Conservation (phyloP, 2,888 invertebrate species). For the Cryptocephalus moraei region DNA sequence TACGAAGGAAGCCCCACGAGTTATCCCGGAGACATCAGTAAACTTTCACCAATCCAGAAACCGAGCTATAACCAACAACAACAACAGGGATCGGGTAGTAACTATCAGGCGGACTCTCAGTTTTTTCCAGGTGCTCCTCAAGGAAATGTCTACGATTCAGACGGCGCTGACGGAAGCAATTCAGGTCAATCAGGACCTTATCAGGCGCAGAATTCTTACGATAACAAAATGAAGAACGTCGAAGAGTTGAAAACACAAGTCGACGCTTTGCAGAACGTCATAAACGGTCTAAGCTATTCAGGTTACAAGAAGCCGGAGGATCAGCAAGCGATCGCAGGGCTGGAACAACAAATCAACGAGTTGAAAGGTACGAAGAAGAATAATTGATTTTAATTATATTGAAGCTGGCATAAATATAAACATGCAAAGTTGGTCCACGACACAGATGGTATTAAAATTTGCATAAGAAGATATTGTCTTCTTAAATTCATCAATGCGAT, state of each 20-base stretch:
- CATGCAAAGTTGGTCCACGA: no score
- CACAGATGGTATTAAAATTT: no score
- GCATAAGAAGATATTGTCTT: no score
- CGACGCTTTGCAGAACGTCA: constrained; percentile 25
- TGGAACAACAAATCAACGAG: constrained; percentile 28
- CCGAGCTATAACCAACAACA: background rate
- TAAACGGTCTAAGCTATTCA: constrained; percentile 25
- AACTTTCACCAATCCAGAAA: background rate
- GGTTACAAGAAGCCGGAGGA: constrained; percentile 25
- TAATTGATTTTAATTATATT: no score
- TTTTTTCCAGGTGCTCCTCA: background rate
- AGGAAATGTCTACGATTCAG: background rate
- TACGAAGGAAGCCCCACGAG: background rate
- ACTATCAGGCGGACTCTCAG: background rate
- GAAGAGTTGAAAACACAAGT: constrained; percentile 28
- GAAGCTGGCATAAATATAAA: no score
- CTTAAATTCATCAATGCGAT: no score
- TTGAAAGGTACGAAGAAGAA: constrained; percentile 18
- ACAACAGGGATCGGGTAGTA: background rate
- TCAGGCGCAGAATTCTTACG: background rate
- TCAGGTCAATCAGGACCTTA: constrained; percentile 1
- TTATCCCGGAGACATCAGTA: background rate
- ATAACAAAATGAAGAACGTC: constrained; percentile 12
- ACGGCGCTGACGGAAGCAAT: background rate
- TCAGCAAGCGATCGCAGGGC: constrained; percentile 21